Percentiles rank a stretch among this genome's conserved stretches.
Evolutionary conservation across 2,113 vertebrate genomes (phyloP).

Genomic region (Vulpes vulpes): DNA sequence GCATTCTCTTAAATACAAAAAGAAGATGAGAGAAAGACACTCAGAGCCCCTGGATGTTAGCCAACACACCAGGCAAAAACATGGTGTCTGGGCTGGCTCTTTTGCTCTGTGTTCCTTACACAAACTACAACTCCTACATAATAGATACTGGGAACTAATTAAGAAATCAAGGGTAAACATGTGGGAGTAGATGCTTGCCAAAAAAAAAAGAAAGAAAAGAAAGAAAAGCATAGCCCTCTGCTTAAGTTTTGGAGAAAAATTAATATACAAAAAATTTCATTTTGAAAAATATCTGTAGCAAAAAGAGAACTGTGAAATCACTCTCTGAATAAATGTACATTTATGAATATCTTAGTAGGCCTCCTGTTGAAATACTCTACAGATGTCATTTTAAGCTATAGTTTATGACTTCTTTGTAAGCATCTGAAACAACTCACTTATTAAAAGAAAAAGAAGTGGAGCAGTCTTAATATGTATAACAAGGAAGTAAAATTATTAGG

Average conservation of each 20-base stretch:
- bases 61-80: not conserved
- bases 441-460: not conserved
- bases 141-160: not conserved
- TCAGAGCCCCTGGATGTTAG: not conserved
- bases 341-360: slow-evolving; percentile 5
- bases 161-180: not conserved
- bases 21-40: not conserved
- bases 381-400: not conserved
- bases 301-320: not conserved
- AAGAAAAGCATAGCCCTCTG: not conserved
- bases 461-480: not conserved
- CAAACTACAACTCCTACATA: not conserved
- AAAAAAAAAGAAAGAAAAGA: not conserved
- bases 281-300: not conserved
- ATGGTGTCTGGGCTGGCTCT: not conserved
- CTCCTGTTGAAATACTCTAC: not conserved
- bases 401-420: not conserved
- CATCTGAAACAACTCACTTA: slow-evolving; percentile 5
- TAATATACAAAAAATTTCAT: not conserved
- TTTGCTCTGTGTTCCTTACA: not conserved
- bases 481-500: not conserved
- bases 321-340: slow-evolving; percentile 4
- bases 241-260: not conserved
- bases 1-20: not conserved
- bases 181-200: not conserved